These are phyloP conservation scores for Thecophora atra DNA, from an alignment of 2,888 invertebrate genomes.

Conservation along the genomic window DNA sequence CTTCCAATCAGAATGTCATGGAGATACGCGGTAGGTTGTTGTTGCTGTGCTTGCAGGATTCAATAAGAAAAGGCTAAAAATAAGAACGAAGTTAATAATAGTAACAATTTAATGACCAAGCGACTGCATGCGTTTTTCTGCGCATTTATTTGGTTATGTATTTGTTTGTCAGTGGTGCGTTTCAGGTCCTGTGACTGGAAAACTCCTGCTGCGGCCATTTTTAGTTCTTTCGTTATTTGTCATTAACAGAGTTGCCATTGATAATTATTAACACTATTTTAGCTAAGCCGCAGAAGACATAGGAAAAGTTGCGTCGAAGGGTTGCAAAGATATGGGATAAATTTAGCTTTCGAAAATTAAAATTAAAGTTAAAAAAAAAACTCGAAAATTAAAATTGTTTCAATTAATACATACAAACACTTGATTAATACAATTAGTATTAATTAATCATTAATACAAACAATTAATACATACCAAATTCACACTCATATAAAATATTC, in stretches of 20 bases:
- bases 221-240: neutral
- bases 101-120: neutral
- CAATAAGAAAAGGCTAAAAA: neutral
- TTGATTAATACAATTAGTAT: too few relatives aligned
- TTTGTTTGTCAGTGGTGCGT: neutral
- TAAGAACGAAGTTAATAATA: too few relatives aligned
- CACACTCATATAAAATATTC: too few relatives aligned
- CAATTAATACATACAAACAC: too few relatives aligned
- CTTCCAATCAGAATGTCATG: slow-evolving; percentile 33
- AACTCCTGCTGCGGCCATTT: neutral
- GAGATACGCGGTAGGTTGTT: slow-evolving; percentile 34
- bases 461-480: too few relatives aligned
- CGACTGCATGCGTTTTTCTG: neutral
- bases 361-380: too few relatives aligned
- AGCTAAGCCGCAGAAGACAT: too few relatives aligned
- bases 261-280: neutral
- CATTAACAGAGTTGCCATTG: neutral
- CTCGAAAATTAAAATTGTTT: too few relatives aligned
- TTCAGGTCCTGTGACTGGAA: neutral
- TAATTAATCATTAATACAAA: too few relatives aligned
- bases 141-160: slow-evolving; percentile 13
- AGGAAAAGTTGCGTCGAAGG: too few relatives aligned
- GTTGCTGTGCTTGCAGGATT: neutral
- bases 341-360: too few relatives aligned
- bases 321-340: too few relatives aligned